Conservation (phyloP, 1,140 invertebrate species). For the Pygmarrhopalites habei region DNA sequence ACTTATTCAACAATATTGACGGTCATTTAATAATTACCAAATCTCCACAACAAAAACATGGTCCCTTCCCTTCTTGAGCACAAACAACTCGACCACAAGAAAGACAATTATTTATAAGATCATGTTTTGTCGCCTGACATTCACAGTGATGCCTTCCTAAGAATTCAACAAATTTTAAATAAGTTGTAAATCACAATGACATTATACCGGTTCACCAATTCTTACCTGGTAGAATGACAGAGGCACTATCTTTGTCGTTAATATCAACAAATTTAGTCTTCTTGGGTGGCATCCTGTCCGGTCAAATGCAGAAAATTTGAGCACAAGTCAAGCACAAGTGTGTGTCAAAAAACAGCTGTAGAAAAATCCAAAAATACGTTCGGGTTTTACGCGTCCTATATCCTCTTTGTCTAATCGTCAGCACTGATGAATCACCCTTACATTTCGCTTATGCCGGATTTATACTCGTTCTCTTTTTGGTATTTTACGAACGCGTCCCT, state of each 20-base stretch:
- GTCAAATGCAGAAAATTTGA: not conserved
- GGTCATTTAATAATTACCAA: conserved; percentile 58
- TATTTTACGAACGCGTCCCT: too few species aligned
- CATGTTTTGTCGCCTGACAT: conserved; percentile 86
- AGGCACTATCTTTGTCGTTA: conserved; percentile 8
- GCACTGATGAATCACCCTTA: too few species aligned
- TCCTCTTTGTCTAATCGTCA: too few species aligned
- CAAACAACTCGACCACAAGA: conserved; percentile 92
- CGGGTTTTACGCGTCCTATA: too few species aligned
- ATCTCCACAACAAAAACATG: conserved; percentile 60
- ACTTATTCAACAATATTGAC: too few species aligned
- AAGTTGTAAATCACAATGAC: not conserved
- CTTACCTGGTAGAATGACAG: conserved; percentile 28
- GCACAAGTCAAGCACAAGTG: not conserved
- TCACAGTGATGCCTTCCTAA: conserved; percentile 78
- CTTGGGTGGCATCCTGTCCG: conserved; percentile 30
- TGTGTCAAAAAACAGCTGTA: not conserved
- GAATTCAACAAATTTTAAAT: conserved; percentile 12
- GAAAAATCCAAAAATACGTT: too few species aligned
- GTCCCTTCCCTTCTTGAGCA: conserved; percentile 78
- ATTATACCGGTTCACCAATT: not conserved
- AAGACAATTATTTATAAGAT: conserved; percentile 86
- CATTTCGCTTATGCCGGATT: too few species aligned
- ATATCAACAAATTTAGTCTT: conserved; percentile 37
- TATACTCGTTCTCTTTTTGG: too few species aligned